A percentile compares a stretch with the other conserved stretches of the same genome.
phyloP scores from a whole-genome alignment of 30 jellyfish, hydroid and myxozoan species.

The Morbakka virulenta region DNA sequence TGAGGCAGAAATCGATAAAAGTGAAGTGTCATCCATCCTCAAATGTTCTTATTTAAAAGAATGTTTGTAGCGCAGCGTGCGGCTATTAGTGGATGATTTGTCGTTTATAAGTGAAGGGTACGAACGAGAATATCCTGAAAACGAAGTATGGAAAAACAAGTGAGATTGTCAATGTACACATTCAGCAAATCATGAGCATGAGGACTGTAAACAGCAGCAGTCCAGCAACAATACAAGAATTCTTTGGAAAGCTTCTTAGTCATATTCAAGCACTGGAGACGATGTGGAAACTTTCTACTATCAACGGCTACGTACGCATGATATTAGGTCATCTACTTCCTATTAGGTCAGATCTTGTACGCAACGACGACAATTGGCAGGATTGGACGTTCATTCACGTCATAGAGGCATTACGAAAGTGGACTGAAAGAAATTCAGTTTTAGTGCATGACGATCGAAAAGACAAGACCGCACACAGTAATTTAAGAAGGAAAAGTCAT shows the following conservation, averaged over 20 bases:
- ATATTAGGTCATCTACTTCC: constrained; percentile 67
- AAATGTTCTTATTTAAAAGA: constrained; percentile 41
- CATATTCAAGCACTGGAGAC: constrained; percentile 68
- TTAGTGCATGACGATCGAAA: no score
- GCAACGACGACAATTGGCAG: constrained; percentile 68
- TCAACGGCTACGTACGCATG: constrained; percentile 50
- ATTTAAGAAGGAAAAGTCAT: no score
- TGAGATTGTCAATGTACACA: constrained; percentile 60
- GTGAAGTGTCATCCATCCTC: constrained; percentile 8
- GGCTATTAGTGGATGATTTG: constrained; percentile 20
- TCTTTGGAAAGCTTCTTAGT: constrained; percentile 31
- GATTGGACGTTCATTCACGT: constrained; percentile 51
- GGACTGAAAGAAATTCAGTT: constrained; percentile 68
- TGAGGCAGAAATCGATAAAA: constrained; percentile 45
- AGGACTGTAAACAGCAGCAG: constrained; percentile 35
- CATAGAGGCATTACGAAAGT: constrained; percentile 43
- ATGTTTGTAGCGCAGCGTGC: background rate
- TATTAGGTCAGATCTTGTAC: constrained; percentile 58
- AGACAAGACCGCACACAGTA: no score
- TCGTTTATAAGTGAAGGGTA: constrained; percentile 41
- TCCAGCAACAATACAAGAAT: constrained; percentile 28
- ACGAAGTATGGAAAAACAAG: constrained; percentile 57
- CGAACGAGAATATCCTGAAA: no score
- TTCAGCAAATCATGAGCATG: constrained; percentile 48
- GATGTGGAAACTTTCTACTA: constrained; percentile 52